Conservation (phyloP, 1,140 invertebrate genomes). For the Drosophila repletoides region DNA sequence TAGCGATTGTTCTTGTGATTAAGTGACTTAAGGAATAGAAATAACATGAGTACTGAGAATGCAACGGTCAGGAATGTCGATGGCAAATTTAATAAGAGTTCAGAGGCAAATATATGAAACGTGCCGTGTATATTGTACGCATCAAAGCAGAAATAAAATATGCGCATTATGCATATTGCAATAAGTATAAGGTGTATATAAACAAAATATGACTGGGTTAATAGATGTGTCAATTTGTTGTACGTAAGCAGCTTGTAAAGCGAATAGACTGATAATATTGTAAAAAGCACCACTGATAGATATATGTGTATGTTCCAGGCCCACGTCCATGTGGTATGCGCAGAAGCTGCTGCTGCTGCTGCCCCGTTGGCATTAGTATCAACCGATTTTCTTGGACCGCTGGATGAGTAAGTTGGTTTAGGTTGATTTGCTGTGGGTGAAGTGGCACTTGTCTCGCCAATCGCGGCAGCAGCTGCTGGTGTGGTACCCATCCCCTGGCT, state of each 20-base stretch:
- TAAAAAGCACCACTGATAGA: conserved; percentile 91
- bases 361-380: conserved; percentile 15
- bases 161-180: conserved; percentile 89
- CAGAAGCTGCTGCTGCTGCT: conserved; percentile 77
- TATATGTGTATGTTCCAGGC: conserved; percentile 96
- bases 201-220: conserved; percentile 92
- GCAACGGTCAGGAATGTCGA: conserved; percentile 92
- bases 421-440: conserved; percentile 13
- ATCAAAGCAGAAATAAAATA: conserved; percentile 94
- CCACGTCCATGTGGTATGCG: conserved; percentile 87
- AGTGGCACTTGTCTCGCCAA: conserved; percentile 58
- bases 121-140: conserved; percentile 92
- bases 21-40: conserved; percentile 89
- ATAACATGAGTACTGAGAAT: conserved; percentile 92
- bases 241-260: conserved; percentile 91
- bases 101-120: conserved; percentile 90
- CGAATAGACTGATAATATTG: conserved; percentile 90
- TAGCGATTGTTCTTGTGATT: conserved; percentile 86
- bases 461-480: conserved; percentile 60
- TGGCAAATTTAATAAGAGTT: conserved; percentile 91
- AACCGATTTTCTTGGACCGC: conserved; percentile 59
- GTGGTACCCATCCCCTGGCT: conserved; percentile 50
- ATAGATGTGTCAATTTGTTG: conserved; percentile 90
- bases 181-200: conserved; percentile 91
- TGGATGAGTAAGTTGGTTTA: not conserved